These are phyloP conservation scores for Drosophila lacteicornis DNA, from an alignment of 1,140 invertebrate genomes.

Conservation along the genomic window DNA sequence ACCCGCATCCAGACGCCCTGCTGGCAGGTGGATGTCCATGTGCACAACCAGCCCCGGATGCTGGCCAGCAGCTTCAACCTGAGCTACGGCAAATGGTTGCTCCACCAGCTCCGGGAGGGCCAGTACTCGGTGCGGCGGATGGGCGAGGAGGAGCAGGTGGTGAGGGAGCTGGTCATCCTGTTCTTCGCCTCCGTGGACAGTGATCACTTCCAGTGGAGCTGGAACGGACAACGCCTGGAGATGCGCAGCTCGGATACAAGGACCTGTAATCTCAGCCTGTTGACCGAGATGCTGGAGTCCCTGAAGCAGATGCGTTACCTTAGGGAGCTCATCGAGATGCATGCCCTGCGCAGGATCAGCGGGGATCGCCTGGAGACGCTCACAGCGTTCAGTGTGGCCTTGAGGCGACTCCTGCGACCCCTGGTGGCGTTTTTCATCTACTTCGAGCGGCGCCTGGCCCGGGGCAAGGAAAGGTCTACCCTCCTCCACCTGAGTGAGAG, in stretches of 20 bases:
- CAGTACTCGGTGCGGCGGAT: background rate
- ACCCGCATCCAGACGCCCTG: background rate
- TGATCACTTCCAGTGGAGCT: slow-evolving; percentile 8
- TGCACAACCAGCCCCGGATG: background rate
- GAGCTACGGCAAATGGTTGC: slow-evolving; percentile 3
- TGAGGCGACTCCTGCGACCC: slow-evolving; percentile 38
- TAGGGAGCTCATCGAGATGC: slow-evolving; percentile 11
- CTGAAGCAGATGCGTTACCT: slow-evolving; percentile 42
- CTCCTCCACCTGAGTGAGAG: background rate
- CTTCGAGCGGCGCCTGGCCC: slow-evolving; percentile 6
- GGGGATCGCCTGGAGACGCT: slow-evolving; percentile 15
- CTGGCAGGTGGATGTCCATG: slow-evolving; percentile 16
- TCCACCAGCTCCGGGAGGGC: background rate
- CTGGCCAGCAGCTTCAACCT: background rate
- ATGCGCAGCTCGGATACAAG: background rate
- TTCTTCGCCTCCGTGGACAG: slow-evolving; percentile 25
- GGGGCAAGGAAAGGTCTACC: background rate
- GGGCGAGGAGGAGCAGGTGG: slow-evolving; percentile 10
- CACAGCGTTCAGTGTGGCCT: background rate
- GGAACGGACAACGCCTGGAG: background rate
- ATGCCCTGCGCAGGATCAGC: background rate
- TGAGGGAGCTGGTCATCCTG: slow-evolving; percentile 30
- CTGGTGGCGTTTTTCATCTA: slow-evolving; percentile 36
- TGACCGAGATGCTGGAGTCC: background rate
- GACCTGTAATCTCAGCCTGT: background rate